Conservation (phyloP, 2,113 vertebrate species). For the Artemisiospiza belli region DNA sequence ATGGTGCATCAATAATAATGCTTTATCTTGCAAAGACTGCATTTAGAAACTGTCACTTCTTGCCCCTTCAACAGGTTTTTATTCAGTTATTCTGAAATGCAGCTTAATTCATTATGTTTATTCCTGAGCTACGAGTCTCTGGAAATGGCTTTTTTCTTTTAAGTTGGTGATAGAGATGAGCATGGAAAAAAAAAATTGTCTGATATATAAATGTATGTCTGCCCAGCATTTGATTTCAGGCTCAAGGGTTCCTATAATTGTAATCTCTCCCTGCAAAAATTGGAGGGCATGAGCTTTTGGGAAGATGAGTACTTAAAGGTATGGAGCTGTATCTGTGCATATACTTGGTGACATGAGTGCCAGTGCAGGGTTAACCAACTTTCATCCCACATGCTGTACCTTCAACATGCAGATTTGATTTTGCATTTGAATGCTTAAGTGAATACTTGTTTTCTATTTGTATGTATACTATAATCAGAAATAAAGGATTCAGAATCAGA, state of each 20-base stretch:
- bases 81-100: slow-evolving; percentile 23
- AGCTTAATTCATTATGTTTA: not conserved
- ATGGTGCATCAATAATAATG: not conserved
- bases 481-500: not conserved
- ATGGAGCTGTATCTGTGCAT: not conserved
- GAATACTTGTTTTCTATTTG: not conserved
- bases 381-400: not conserved
- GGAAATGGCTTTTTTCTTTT: slow-evolving; percentile 12
- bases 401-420: not conserved
- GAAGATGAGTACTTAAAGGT: not conserved
- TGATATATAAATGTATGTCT: not conserved
- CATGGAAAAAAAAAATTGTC: not conserved
- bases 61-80: slow-evolving; percentile 21
- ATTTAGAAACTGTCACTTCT: slow-evolving; percentile 55
- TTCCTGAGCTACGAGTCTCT: not conserved
- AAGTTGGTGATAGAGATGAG: not conserved
- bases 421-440: not conserved
- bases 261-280: not conserved
- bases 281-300: not conserved
- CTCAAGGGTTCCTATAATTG: not conserved
- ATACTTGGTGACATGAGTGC: not conserved
- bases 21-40: slow-evolving; percentile 29
- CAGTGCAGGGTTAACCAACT: not conserved
- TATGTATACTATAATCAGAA: not conserved
- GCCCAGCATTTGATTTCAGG: not conserved